A percentile compares a stretch with the other conserved stretches of the same genome.
These are phyloP conservation scores for Pholis gunnellus DNA, from an alignment of 2,113 vertebrate species.

Conservation along the genomic window DNA sequence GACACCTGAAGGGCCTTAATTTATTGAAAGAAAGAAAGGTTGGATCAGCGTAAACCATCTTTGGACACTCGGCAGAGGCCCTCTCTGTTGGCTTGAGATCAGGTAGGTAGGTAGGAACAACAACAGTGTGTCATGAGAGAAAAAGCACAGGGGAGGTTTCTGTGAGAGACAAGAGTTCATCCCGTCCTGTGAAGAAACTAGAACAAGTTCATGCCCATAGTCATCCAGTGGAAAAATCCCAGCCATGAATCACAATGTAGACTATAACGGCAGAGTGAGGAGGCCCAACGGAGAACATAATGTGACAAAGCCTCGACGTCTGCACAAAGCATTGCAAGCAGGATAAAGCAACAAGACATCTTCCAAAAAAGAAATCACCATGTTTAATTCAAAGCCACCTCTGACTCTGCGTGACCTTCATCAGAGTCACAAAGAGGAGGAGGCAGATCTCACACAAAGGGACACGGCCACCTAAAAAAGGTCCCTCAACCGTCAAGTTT, in stretches of 20 bases:
- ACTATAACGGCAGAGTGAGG: slow-evolving; percentile 2
- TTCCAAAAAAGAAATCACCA: not conserved
- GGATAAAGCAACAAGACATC: slow-evolving; percentile 10
- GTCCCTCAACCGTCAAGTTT: slow-evolving; percentile 34
- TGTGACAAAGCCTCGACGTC: slow-evolving; percentile 41
- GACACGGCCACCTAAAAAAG: slow-evolving; percentile 7
- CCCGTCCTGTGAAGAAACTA: slow-evolving; percentile 49
- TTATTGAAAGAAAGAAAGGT: not conserved
- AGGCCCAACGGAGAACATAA: slow-evolving; percentile 13
- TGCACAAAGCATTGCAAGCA: slow-evolving; percentile 7
- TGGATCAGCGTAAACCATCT: not conserved
- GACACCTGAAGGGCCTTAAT: slow-evolving; percentile 1
- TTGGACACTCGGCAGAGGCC: not conserved
- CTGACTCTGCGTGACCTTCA: slow-evolving; percentile 30
- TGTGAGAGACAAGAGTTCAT: slow-evolving; percentile 47
- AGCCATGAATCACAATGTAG: slow-evolving; percentile 57
- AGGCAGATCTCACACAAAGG: slow-evolving; percentile 20
- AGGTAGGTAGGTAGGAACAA: not conserved
- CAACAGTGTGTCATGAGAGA: slow-evolving; percentile 8
- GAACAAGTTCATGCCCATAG: slow-evolving; percentile 61
- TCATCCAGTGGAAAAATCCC: slow-evolving; percentile 64
- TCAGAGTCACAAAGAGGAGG: slow-evolving; percentile 14
- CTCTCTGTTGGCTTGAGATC: not conserved
- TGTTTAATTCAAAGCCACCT: slow-evolving; percentile 18
- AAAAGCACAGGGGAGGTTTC: slow-evolving; percentile 25